Evolutionary conservation across 2,113 vertebrate species (phyloP).

Genomic region (Diglossa brunneiventris): DNA sequence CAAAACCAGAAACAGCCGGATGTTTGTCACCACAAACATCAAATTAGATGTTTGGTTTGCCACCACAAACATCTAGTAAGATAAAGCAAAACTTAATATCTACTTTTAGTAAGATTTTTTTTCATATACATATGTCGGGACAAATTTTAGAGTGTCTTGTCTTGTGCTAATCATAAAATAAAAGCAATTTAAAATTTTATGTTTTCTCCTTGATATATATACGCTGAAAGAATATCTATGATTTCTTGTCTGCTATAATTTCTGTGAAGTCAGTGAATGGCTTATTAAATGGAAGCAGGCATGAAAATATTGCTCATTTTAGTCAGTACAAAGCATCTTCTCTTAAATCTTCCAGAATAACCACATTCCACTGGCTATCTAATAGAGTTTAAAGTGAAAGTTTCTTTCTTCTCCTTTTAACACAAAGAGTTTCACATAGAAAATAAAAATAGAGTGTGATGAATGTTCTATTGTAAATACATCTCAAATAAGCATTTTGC

Average conservation of each 20-base stretch:
- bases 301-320: neutral
- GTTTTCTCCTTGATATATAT: neutral
- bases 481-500: neutral
- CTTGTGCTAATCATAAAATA: neutral
- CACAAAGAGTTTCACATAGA: neutral
- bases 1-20: neutral
- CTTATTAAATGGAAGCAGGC: constrained; percentile 1
- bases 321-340: neutral
- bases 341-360: neutral
- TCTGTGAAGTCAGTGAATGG: neutral
- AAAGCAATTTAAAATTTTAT: neutral
- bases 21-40: no score
- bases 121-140: neutral
- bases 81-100: neutral
- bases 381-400: neutral
- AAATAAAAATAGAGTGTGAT: neutral
- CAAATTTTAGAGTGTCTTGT: neutral
- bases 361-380: neutral
- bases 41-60: no score
- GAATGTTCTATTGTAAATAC: neutral
- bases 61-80: neutral
- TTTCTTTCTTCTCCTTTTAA: neutral
- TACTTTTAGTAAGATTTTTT: neutral
- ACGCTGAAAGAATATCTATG: neutral
- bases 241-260: neutral